phyloP scores from a whole-genome alignment of 2,888 invertebrate species.

The Drosophila leonis region DNA sequence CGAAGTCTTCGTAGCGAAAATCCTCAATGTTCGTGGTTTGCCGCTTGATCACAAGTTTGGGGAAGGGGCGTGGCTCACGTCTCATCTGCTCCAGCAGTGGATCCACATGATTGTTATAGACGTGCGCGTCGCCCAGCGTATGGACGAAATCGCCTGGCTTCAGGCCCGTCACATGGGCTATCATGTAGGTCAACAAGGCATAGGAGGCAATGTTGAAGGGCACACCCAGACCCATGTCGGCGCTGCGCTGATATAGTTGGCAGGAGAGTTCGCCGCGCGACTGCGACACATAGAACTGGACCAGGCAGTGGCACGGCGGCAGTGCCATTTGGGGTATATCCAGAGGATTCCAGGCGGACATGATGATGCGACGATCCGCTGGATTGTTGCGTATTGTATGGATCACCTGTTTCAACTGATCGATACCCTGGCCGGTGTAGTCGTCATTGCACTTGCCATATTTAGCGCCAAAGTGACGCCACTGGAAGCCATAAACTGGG shows the following conservation, averaged over 20 bases:
- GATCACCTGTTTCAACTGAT: constrained; percentile 94
- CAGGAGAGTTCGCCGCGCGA: constrained; percentile 93
- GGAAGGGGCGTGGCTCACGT: constrained; percentile 93
- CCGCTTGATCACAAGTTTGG: constrained; percentile 91
- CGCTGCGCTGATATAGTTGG: constrained; percentile 97
- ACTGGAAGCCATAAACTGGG: constrained; percentile 99
- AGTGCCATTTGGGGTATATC: constrained; percentile 96
- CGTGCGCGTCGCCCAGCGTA: constrained; percentile 97
- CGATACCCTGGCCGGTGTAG: constrained; percentile 94
- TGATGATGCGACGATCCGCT: constrained; percentile 94
- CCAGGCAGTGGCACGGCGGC: constrained; percentile 98
- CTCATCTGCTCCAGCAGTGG: constrained; percentile 92
- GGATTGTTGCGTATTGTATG: constrained; percentile 92
- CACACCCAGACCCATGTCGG: constrained; percentile 99
- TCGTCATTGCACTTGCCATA: constrained; percentile 93
- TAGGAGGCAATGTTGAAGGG: constrained; percentile 99
- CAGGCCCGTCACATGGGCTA: constrained; percentile 96
- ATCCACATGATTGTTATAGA: constrained; percentile 95
- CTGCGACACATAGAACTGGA: constrained; percentile 94
- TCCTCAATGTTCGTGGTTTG: constrained; percentile 93
- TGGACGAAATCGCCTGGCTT: constrained; percentile 97
- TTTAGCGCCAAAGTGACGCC: constrained; percentile 98
- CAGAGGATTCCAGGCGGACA: constrained; percentile 97
- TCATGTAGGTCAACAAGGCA: constrained; percentile 96
- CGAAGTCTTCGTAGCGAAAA: constrained; percentile 94